Conservation (phyloP, 2,888 invertebrate species). For the Blera fallax region DNA sequence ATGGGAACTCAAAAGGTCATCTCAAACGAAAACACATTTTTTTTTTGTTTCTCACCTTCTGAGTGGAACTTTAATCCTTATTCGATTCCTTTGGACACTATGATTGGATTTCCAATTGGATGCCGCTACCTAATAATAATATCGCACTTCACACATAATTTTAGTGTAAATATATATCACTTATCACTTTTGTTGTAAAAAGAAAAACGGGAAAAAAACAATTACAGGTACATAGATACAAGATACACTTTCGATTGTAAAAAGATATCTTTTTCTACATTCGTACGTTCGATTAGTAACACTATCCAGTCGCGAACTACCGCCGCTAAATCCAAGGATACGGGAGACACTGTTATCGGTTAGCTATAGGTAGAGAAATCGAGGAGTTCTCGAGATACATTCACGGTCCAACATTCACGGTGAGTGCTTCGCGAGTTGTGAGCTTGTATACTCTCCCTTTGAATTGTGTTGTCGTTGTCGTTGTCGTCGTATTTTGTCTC, state of each 20-base stretch:
- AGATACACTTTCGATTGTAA: background rate
- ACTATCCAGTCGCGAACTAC: constrained; percentile 23
- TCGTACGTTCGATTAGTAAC: background rate
- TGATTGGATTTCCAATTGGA: constrained; percentile 35
- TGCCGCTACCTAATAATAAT: background rate
- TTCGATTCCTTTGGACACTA: constrained; percentile 15
- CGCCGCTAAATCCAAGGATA: constrained; percentile 10
- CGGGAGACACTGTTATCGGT: constrained; percentile 19
- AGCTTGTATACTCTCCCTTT: constrained; percentile 48
- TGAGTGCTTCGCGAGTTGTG: constrained; percentile 56
- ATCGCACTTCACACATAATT: constrained; percentile 30
- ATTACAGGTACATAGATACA: background rate
- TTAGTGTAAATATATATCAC: constrained; percentile 39
- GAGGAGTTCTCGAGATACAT: constrained; percentile 25
- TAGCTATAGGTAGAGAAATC: constrained; percentile 15
- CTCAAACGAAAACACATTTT: background rate
- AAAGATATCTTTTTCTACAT: background rate
- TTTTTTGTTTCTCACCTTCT: constrained; percentile 54
- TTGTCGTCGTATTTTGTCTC: constrained; percentile 42
- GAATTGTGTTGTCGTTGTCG: no score
- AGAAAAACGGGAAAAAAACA: no score
- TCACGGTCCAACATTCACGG: constrained; percentile 57
- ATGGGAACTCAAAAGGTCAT: constrained; percentile 54
- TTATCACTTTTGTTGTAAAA: background rate
- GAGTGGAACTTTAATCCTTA: constrained; percentile 53